Conservation (phyloP, 2,113 vertebrate genomes). For the Nettapus auritus region DNA sequence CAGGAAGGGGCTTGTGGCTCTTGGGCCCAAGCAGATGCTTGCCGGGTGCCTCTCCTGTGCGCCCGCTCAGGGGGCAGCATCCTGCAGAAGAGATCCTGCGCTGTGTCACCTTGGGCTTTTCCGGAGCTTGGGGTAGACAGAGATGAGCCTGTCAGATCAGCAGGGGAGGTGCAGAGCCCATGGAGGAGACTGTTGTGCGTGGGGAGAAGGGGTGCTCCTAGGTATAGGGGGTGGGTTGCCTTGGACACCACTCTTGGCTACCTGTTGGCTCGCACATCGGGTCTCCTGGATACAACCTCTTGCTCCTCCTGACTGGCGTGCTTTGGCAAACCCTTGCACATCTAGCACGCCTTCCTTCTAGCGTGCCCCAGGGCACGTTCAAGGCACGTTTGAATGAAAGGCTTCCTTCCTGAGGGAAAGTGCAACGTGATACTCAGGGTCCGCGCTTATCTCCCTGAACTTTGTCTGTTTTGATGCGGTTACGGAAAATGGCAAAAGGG, state of each 20-base stretch:
- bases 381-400: neutral
- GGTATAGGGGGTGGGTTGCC: neutral
- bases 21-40: neutral
- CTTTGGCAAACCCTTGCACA: slow-evolving; percentile 1
- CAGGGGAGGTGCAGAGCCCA: neutral
- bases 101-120: neutral
- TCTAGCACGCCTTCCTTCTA: neutral
- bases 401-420: neutral
- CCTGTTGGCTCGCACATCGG: rapidly evolving
- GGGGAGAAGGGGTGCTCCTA: neutral
- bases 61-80: neutral
- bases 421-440: neutral
- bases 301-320: neutral
- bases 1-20: neutral
- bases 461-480: slow-evolving; percentile 10
- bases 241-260: rapidly evolving
- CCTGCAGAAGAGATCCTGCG: neutral
- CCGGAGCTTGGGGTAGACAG: neutral
- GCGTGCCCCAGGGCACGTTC: rapidly evolving
- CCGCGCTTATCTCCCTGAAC: slow-evolving; percentile 22
- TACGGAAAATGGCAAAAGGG: neutral
- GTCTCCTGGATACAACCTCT: neutral
- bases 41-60: rapidly evolving
- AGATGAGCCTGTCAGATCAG: neutral
- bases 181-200: neutral